Evolutionary conservation across 2,113 vertebrate genomes (phyloP), one percentile per base, ranked within the genome.

Genomic region (Oxyura jamaicensis): DNA sequence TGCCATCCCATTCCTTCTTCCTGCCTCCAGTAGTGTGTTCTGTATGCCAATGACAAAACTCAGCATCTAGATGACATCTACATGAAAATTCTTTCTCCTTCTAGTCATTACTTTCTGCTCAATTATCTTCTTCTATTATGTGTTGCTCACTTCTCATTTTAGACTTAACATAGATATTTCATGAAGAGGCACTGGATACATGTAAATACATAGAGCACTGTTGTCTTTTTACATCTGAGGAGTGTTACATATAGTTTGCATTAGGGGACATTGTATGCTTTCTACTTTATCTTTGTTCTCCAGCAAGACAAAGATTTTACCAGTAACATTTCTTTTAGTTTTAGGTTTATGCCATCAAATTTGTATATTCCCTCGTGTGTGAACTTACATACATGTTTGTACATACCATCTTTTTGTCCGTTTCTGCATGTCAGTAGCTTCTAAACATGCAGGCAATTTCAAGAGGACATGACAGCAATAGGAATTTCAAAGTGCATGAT

Each of bases 371-470:
- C 5, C 10, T 74, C 10, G 8, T 28, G 11, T 56, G 50, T 59
- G 42, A 69, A 46, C 4, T 44, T 58, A 10, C 1, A 7, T 13
- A 14, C 2, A 0, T 12, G 4, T 42, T 42, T 60, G 50, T 16
- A 83, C 58, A 65, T 18, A 46, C 3, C 3, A 52, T 6, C 8
- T 55, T 75, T 66, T 75, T 52, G 5, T 13, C 6, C 1, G 4
- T 77, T 78, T 88, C 63, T 73, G 7, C 42, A 10, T 76, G 19
- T 46, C 56, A 76, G 58, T 52, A 58, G 56, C 12, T 81, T 69
- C 63, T 31, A 73, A 69, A 26, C 0, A 0, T 13, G 18, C 5
- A 55, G n/a, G 7, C n/a, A 75, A 23, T 63, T 87, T 71, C 36
- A 75, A 13, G 1, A 23, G 31, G 36, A 59, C 8, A 11, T 28